Evolutionary conservation across 2,113 vertebrate species (phyloP).

Genomic region (Brachirus orientalis): DNA sequence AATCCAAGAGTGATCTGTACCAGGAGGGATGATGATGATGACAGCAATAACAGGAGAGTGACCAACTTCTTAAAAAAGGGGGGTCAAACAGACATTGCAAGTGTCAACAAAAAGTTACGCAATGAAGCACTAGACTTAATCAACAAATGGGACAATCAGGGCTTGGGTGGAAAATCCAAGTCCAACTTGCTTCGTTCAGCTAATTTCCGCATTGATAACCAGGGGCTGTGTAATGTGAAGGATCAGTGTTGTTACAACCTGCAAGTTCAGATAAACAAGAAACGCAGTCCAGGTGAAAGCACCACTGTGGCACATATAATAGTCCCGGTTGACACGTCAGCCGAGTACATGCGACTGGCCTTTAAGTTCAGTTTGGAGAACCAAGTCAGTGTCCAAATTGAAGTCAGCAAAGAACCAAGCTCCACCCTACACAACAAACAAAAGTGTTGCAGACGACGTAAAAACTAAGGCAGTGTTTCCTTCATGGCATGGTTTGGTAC

Average conservation of each 20-base stretch:
- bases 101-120: background rate
- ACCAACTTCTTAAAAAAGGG: background rate
- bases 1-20: background rate
- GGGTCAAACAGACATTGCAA: no score
- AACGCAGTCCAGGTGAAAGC: background rate
- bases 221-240: background rate
- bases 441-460: background rate
- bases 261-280: background rate
- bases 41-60: background rate
- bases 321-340: background rate
- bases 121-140: background rate
- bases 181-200: background rate
- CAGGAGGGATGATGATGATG: background rate
- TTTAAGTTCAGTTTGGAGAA: background rate
- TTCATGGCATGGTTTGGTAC: no score
- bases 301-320: background rate
- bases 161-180: background rate
- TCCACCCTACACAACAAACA: background rate
- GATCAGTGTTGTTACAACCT: background rate
- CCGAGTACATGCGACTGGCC: background rate
- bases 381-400: background rate
- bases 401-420: background rate
- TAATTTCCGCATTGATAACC: background rate
- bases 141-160: background rate
- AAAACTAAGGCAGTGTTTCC: no score